Base-by-base conservation (phyloP, 2,797 vertebrate species). In the Alfaro cultratus region DNA sequence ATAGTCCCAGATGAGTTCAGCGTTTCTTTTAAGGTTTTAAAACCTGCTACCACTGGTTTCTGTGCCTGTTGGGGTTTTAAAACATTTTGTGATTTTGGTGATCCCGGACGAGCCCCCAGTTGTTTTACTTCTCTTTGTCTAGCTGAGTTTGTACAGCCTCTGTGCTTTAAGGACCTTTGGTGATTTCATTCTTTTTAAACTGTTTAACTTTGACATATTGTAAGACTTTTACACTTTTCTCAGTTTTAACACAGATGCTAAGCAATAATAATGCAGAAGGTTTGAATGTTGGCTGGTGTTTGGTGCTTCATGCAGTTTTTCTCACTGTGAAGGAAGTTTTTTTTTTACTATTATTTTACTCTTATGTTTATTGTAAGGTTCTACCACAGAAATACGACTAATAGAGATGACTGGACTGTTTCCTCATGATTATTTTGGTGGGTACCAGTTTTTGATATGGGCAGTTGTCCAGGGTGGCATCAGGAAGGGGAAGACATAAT, bases 171-270 rank as follows among this genome's bases (percentile, higher is more conserved):
- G 12, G 26, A 84, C n/a, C 10, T 86, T 89, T 86, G 87, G 74
- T 80, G 85, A 71, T 23, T 45, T 78, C 47, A 67, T 55, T 82
- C 41, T 73, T 83, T 83, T n/a, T 71, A 43, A 77, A 85, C 77
- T 88, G 80, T 91, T 91, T 49, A 55, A 82, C 41, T 45, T 82
- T 85, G 76, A 75, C 53, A 85, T 73, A 62, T 62, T 83, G n/a
- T 80, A 83, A 68, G 72, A 71, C 79, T 49, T 39, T 1, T 82
- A 68, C 72, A 73, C 79, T 53, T 39, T 1, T 81, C 77, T 85
- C 74, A 9, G 26, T 84, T 90, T 80, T 79, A 86, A 51, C 82
- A 80, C 81, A 75, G 78, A n/a, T 87, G 85, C 85, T 83, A 86
- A 86, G 88, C 84, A 92, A 89, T 82, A 84, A 87, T 72, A 78